A percentile compares a stretch with the other conserved stretches of the same genome.
These are phyloP conservation scores for Lates calcarifer DNA, from an alignment of 2,113 vertebrate species.

Conservation along the genomic window DNA sequence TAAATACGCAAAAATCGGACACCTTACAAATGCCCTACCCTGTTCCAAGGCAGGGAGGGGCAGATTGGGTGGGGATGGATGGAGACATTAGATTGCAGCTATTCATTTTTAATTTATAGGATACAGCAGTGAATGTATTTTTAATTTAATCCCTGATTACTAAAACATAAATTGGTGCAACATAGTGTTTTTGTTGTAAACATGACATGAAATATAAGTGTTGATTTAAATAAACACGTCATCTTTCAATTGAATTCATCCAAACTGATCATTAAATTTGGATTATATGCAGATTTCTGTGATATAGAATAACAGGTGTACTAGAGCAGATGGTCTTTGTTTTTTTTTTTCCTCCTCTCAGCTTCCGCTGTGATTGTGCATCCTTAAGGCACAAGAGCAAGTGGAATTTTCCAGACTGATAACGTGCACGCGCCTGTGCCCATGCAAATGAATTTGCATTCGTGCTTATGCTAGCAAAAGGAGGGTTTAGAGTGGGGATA, in stretches of 20 bases:
- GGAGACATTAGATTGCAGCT: slow-evolving; percentile 46
- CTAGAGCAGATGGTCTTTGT: neutral
- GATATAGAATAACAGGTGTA: neutral
- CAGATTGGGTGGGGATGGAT: slow-evolving; percentile 62
- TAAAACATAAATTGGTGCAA: neutral
- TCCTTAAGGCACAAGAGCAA: slow-evolving; percentile 26
- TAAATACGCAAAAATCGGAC: neutral
- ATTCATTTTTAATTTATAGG: slow-evolving; percentile 61
- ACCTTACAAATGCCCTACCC: slow-evolving; percentile 17
- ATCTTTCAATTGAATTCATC: neutral
- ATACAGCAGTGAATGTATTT: slow-evolving; percentile 5
- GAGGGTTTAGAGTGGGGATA: neutral
- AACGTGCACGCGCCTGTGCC: neutral
- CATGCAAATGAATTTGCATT: slow-evolving; percentile 51
- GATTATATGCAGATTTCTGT: neutral
- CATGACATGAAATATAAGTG: fast-evolving
- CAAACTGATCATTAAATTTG: neutral
- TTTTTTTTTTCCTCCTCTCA: neutral
- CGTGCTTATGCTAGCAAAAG: slow-evolving; percentile 36
- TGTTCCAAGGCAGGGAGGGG: slow-evolving; percentile 51
- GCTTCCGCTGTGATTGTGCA: slow-evolving; percentile 9
- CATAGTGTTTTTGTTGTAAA: neutral
- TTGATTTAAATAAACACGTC: neutral
- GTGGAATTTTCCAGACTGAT: slow-evolving; percentile 61
- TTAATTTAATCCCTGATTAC: neutral